These are phyloP conservation scores for Pedetes capensis DNA, from an alignment of 2,113 vertebrate species.

Conservation along the genomic window DNA sequence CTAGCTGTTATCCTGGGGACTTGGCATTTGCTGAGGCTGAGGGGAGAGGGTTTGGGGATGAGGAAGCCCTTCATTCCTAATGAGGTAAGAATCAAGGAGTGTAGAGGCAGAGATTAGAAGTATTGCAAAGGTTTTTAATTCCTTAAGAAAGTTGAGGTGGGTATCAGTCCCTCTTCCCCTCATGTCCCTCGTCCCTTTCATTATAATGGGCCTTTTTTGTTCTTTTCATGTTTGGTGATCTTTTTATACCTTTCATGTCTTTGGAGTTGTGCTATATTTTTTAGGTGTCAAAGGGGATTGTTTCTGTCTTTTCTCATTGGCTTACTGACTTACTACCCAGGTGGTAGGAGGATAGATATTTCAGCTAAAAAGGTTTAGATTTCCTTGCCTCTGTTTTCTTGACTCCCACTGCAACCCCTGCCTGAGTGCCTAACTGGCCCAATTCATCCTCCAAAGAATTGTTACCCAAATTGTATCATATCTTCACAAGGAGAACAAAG, in stretches of 20 bases:
- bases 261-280: background rate
- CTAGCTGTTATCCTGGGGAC: background rate
- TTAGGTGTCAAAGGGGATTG: conserved; percentile 13
- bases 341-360: background rate
- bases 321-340: background rate
- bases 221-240: background rate
- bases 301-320: background rate
- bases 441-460: background rate
- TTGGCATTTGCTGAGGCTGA: background rate
- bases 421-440: background rate
- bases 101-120: conserved; percentile 26
- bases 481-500: background rate
- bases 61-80: background rate
- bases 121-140: background rate
- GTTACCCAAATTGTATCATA: background rate
- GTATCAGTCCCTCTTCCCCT: background rate
- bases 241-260: conserved; percentile 19
- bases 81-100: background rate
- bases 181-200: background rate
- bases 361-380: conserved; percentile 15
- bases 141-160: background rate
- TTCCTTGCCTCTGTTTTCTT: background rate
- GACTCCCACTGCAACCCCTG: too few species aligned
- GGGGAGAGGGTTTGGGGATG: background rate
- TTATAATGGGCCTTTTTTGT: background rate